A percentile compares a stretch with the other conserved stretches of the same genome.
Conservation (phyloP, 2,797 vertebrate species). For the Myotis findleyi region DNA sequence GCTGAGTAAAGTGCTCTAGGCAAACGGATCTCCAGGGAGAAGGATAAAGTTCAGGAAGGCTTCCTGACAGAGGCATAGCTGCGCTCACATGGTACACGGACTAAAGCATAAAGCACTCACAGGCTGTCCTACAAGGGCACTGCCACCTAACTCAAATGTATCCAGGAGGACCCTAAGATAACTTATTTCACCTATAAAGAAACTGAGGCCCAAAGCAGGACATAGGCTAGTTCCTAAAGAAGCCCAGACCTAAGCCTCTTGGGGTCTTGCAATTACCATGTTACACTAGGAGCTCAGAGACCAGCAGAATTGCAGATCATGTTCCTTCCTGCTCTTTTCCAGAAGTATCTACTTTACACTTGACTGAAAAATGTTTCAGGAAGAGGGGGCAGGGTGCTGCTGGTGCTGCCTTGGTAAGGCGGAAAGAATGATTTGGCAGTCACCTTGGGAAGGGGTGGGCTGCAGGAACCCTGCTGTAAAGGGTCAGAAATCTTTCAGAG, state of each 20-base stretch:
- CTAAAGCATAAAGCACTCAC: background rate
- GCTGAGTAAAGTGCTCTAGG: background rate
- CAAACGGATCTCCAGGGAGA: background rate
- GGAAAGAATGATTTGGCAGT: background rate
- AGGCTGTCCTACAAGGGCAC: background rate
- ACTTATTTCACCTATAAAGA: slow-evolving; percentile 28
- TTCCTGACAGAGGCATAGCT: background rate
- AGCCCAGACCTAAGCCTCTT: background rate
- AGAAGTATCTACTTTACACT: background rate
- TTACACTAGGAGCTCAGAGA: background rate
- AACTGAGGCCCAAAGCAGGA: background rate
- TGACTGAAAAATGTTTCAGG: slow-evolving; percentile 39
- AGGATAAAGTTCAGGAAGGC: background rate
- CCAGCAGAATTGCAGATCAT: background rate
- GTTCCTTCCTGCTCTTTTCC: background rate
- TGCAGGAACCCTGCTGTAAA: slow-evolving; percentile 25
- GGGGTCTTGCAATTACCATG: background rate
- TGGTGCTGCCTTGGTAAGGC: background rate
- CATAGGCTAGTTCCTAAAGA: background rate
- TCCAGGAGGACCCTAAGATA: background rate
- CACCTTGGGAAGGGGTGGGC: background rate
- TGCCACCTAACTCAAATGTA: background rate
- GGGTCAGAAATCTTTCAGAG: slow-evolving; percentile 46
- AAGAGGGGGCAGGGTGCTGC: background rate
- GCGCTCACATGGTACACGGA: background rate